phyloP scores from a whole-genome alignment of 2,888 invertebrate genomes.

The Eledona agricola region DNA sequence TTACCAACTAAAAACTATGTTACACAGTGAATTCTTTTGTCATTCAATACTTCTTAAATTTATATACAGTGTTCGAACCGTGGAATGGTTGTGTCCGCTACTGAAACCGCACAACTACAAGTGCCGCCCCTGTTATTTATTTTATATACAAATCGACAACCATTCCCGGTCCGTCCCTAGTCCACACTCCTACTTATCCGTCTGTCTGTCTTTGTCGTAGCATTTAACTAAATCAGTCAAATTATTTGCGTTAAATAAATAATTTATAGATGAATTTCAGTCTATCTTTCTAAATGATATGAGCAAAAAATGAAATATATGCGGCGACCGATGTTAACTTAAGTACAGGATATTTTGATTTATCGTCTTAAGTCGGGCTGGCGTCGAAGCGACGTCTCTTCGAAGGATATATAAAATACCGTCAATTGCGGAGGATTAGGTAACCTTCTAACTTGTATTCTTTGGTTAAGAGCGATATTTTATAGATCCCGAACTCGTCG shows the following conservation, averaged over 20 bases:
- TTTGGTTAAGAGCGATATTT: constrained; percentile 33
- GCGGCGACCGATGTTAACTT: constrained; percentile 37
- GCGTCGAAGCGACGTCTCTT: too few relatives aligned
- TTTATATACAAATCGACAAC: constrained; percentile 43
- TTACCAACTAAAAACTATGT: constrained; percentile 47
- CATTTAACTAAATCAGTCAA: constrained; percentile 56
- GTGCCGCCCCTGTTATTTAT: too few relatives aligned
- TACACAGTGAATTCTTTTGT: constrained; percentile 43
- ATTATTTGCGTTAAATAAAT: constrained; percentile 54
- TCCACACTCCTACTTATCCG: too few relatives aligned
- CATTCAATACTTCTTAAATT: constrained; percentile 34
- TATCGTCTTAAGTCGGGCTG: background rate
- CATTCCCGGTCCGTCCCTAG: too few relatives aligned
- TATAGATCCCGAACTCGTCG: background rate
- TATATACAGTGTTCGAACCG: constrained; percentile 40
- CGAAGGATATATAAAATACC: constrained; percentile 25
- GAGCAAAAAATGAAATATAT: constrained; percentile 42
- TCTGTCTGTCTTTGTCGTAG: constrained; percentile 40
- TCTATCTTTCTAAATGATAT: constrained; percentile 53
- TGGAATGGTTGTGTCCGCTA: constrained; percentile 24
- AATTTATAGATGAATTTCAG: constrained; percentile 56
- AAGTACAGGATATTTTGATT: constrained; percentile 34
- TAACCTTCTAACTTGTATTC: constrained; percentile 30
- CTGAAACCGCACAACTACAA: constrained; percentile 20
- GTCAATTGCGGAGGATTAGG: constrained; percentile 12